A percentile compares a stretch with the other conserved stretches of the same genome.
Evolutionary conservation across 2,888 invertebrate genomes (phyloP).

Genomic region (Bellardia bayeri): DNA sequence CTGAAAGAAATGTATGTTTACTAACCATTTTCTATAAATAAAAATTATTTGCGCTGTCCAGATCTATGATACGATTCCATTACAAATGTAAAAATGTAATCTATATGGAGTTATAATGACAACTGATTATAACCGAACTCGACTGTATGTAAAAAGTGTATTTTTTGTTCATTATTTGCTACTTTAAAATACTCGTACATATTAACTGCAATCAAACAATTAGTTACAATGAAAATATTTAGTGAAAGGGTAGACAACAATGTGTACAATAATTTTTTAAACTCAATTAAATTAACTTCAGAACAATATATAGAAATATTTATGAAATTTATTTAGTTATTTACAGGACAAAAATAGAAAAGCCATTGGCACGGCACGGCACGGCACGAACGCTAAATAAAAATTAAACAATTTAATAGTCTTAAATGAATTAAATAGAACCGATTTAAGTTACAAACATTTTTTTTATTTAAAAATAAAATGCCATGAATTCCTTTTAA

Average conservation of each 20-base stretch:
- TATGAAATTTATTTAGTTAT: neutral
- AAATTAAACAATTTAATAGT: neutral
- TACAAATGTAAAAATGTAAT: too few relatives aligned
- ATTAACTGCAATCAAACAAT: neutral
- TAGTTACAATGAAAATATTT: neutral
- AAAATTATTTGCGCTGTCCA: too few relatives aligned
- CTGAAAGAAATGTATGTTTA: too few relatives aligned
- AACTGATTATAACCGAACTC: neutral
- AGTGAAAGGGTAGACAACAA: neutral
- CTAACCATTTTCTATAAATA: too few relatives aligned
- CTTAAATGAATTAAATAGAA: neutral
- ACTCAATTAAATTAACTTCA: slow-evolving; percentile 15
- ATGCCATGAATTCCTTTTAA: neutral
- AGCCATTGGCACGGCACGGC: too few relatives aligned
- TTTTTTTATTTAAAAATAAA: neutral
- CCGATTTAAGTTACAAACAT: neutral
- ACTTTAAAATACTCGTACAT: neutral
- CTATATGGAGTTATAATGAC: too few relatives aligned
- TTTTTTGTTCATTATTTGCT: neutral
- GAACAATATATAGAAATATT: neutral
- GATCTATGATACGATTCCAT: too few relatives aligned
- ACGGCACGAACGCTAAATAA: neutral
- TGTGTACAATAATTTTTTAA: neutral
- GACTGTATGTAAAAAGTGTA: neutral
- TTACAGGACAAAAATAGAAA: neutral